Evolutionary conservation across 2,797 vertebrate species (phyloP).

Genomic region (Rousettus madagascariensis): DNA sequence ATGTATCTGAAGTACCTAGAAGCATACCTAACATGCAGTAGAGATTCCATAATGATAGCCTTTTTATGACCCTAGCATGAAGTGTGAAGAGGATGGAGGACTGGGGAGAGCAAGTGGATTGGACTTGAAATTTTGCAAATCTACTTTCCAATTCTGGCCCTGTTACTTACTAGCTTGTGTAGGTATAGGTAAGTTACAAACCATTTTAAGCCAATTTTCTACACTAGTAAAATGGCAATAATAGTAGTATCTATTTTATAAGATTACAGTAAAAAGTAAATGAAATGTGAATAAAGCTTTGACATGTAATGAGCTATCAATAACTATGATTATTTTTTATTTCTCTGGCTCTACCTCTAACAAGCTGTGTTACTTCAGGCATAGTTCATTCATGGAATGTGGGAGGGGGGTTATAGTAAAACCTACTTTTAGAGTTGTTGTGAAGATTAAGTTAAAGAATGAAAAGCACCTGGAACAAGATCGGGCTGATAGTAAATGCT

Average conservation of each 20-base stretch:
- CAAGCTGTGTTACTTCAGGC: neutral
- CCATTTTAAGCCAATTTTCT: neutral
- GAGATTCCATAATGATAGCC: neutral
- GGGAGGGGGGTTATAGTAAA: neutral
- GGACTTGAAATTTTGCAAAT: neutral
- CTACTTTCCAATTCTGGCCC: neutral
- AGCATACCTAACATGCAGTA: neutral
- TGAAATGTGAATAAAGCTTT: neutral
- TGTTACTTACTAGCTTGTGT: neutral
- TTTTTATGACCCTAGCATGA: too few species aligned
- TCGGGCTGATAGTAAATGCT: neutral
- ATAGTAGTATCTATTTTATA: neutral
- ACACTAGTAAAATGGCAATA: neutral
- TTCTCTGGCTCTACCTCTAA: neutral
- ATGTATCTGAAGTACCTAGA: neutral
- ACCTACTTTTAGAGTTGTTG: neutral
- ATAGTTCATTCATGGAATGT: neutral
- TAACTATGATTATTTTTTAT: neutral
- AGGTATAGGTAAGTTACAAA: neutral
- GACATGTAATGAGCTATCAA: neutral
- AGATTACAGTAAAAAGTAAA: neutral
- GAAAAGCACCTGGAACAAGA: neutral
- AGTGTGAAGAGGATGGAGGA: neutral
- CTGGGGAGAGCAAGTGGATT: neutral
- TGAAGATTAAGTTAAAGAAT: neutral